Percentiles rank a stretch among this genome's conserved stretches.
Conservation (phyloP, 2,797 vertebrate genomes). For the Eremophila alpestris region DNA sequence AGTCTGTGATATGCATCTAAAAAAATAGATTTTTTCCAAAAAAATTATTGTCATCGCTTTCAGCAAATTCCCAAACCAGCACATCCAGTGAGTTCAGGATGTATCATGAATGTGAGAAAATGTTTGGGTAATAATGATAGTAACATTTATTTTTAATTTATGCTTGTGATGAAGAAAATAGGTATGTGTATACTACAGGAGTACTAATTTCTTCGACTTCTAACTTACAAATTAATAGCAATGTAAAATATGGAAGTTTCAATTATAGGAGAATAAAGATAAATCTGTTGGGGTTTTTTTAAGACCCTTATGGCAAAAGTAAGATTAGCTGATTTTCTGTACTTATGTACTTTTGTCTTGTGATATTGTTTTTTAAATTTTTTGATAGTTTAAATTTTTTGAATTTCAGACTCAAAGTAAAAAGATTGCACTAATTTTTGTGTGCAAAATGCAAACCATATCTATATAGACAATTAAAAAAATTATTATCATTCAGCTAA, state of each 20-base stretch:
- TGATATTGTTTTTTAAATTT: background rate
- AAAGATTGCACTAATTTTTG: background rate
- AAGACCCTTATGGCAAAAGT: background rate
- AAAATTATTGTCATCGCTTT: background rate
- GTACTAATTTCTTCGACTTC: constrained; percentile 8
- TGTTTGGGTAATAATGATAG: background rate
- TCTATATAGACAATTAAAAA: background rate
- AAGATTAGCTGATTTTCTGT: background rate
- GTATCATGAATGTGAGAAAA: background rate
- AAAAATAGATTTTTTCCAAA: background rate
- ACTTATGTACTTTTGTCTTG: background rate
- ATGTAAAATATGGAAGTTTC: background rate
- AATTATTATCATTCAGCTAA: background rate
- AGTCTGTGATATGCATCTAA: background rate
- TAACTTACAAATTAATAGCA: background rate
- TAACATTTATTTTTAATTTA: background rate
- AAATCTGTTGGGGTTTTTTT: background rate
- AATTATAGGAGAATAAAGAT: background rate
- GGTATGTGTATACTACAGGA: background rate
- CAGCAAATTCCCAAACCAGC: background rate
- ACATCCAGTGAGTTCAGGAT: background rate
- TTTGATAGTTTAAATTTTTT: background rate
- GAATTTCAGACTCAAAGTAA: background rate
- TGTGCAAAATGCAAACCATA: rapidly evolving
- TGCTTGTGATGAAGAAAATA: background rate